phyloP scores from a whole-genome alignment of 2,113 vertebrate genomes.

The Herpailurus yagouaroundi region DNA sequence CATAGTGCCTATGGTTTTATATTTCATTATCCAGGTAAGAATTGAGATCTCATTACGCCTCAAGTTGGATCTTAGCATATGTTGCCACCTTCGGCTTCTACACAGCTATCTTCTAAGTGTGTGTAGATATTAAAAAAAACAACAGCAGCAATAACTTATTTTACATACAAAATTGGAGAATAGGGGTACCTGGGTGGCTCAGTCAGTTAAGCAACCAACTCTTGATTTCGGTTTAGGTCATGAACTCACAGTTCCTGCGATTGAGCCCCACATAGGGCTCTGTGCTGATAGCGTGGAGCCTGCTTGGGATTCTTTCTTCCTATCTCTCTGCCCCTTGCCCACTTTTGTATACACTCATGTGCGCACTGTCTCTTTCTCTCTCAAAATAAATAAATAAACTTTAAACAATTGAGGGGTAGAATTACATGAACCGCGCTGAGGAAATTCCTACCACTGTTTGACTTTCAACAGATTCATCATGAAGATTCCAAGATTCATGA shows the following conservation, averaged over 20 bases:
- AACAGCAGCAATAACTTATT: background rate
- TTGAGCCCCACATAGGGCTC: no score
- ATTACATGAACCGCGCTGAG: no score
- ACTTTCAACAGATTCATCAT: background rate
- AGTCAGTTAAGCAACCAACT: no score
- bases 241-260: no score
- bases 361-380: no score
- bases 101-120: background rate
- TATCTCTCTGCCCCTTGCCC: no score
- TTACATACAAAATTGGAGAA: background rate
- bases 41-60: background rate
- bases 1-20: background rate
- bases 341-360: no score
- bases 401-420: background rate
- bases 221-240: no score
- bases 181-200: no score
- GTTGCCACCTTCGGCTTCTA: background rate
- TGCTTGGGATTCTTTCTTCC: no score
- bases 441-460: background rate
- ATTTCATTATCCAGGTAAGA: background rate
- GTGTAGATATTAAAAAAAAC: background rate
- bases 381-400: no score
- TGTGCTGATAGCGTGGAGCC: no score
- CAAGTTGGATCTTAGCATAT: background rate
- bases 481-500: background rate